Conservation (phyloP, 2,888 invertebrate species). For the Erannis defoliaria region DNA sequence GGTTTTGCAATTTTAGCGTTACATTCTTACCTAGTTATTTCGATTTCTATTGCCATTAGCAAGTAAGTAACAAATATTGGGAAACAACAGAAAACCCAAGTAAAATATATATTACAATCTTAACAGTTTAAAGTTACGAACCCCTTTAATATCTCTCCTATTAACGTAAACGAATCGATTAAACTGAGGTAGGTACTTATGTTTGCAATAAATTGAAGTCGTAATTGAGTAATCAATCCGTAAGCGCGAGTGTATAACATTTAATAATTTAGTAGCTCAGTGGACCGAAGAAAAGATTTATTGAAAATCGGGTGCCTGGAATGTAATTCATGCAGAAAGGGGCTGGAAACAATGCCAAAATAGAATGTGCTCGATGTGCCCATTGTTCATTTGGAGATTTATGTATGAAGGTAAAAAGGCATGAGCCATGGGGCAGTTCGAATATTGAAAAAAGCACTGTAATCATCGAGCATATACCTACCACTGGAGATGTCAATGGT, state of each 20-base stretch:
- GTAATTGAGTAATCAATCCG: conserved; percentile 19
- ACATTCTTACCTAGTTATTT: no score
- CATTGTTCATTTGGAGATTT: conserved; percentile 39
- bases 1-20: no score
- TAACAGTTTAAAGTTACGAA: conserved; percentile 4
- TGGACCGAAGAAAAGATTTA: conserved; percentile 38
- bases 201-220: conserved; percentile 17
- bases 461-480: no score
- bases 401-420: conserved; percentile 16
- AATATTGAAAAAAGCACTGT: conserved; percentile 1
- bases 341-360: conserved; percentile 38
- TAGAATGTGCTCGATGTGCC: conserved; percentile 36
- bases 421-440: conserved; percentile 2
- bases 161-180: conserved; percentile 16
- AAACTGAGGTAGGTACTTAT: conserved; percentile 8
- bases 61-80: no score
- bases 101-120: neutral
- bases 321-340: conserved; percentile 37
- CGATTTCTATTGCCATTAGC: no score
- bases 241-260: conserved; percentile 22
- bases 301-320: conserved; percentile 36
- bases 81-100: neutral
- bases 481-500: no score
- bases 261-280: conserved; percentile 31
- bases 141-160: conserved; percentile 4